Percentiles rank a stretch among this genome's conserved stretches.
These are phyloP conservation scores for Eclectus roratus DNA, from an alignment of 2,113 vertebrate genomes.

Conservation along the genomic window DNA sequence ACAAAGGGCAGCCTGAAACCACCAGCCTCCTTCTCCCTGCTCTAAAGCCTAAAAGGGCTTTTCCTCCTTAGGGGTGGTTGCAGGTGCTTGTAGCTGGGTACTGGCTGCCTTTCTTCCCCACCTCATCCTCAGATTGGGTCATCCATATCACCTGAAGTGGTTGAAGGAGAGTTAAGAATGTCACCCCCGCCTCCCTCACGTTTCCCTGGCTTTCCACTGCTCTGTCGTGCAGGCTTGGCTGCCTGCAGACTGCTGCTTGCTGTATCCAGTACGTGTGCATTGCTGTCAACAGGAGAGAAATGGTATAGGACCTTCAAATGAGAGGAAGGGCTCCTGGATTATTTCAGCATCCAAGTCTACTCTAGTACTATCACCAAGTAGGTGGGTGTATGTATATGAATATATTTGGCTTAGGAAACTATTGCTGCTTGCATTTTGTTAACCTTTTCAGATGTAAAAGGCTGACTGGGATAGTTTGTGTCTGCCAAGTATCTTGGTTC, in stretches of 20 bases:
- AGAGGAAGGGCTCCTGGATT: neutral
- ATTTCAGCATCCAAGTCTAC: neutral
- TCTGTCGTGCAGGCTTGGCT: neutral
- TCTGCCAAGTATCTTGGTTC: neutral
- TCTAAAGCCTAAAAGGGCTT: neutral
- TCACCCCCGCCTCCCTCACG: neutral
- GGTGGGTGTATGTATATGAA: neutral
- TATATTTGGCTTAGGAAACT: neutral
- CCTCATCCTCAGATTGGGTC: neutral
- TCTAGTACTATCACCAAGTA: neutral
- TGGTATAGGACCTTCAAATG: neutral
- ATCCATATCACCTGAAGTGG: neutral
- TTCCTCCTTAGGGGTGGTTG: neutral
- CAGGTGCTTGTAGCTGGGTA: neutral
- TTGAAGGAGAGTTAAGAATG: neutral
- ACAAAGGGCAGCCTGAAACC: neutral
- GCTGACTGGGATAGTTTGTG: neutral
- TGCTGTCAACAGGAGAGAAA: neutral
- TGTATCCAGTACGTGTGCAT: fast-evolving
- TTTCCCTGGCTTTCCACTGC: neutral
- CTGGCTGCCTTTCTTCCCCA: neutral
- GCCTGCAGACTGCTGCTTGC: neutral
- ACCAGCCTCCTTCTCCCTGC: neutral
- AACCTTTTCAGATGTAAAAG: neutral
- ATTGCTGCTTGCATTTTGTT: neutral